Evolutionary conservation across 2,888 invertebrate genomes (phyloP).

Genomic region (Polymixis lichenea): DNA sequence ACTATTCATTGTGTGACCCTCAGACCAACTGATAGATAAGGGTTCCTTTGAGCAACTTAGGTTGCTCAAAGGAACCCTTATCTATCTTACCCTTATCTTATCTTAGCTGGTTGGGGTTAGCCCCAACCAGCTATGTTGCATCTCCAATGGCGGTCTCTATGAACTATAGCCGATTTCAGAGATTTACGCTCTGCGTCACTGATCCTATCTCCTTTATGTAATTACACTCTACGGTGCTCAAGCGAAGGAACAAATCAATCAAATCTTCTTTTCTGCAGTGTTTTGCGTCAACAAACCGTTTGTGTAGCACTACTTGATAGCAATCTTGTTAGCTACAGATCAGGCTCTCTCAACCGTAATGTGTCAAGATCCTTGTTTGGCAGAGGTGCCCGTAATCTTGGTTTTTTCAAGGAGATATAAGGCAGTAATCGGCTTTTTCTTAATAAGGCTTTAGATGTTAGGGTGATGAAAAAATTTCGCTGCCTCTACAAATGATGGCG

Average conservation of each 20-base stretch:
- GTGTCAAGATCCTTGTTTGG: slow-evolving; percentile 10
- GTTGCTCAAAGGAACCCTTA: too few species aligned
- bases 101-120: too few species aligned
- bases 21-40: too few species aligned
- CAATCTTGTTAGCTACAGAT: slow-evolving; percentile 42
- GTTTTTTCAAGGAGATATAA: neutral
- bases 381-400: slow-evolving; percentile 8
- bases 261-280: slow-evolving; percentile 22
- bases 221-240: slow-evolving; percentile 13
- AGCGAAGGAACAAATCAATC: slow-evolving; percentile 29
- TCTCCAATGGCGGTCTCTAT: slow-evolving; percentile 6
- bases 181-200: slow-evolving; percentile 1
- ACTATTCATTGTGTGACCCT: too few species aligned
- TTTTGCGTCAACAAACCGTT: slow-evolving; percentile 47
- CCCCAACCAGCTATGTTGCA: neutral
- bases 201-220: slow-evolving; percentile 11
- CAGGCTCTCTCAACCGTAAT: slow-evolving; percentile 17
- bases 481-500: neutral
- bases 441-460: slow-evolving; percentile 6
- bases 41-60: too few species aligned
- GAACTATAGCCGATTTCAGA: slow-evolving; percentile 12
- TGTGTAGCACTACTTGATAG: slow-evolving; percentile 22
- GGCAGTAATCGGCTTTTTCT: slow-evolving; percentile 29
- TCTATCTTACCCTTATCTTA: too few species aligned
- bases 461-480: neutral